Conservation (phyloP, 2,113 vertebrate species). For the Crotalus tigris region DNA sequence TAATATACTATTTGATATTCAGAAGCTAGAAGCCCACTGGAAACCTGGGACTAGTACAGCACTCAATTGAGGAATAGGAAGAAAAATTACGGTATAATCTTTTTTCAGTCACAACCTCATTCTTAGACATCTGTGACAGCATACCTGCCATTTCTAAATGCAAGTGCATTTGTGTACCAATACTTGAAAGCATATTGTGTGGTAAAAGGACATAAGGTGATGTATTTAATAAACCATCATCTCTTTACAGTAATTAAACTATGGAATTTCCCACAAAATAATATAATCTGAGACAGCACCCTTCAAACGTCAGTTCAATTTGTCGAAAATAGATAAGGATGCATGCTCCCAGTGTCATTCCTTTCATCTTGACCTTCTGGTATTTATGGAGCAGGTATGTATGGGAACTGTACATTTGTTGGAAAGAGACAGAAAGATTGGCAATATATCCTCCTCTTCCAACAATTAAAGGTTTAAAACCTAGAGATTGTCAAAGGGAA, state of each 20-base stretch:
- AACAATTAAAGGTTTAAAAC: neutral
- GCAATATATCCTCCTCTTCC: neutral
- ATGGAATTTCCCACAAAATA: neutral
- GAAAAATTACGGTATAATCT: neutral
- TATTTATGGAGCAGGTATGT: neutral
- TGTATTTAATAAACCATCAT: neutral
- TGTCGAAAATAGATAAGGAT: neutral
- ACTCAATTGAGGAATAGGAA: neutral
- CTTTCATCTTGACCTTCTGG: neutral
- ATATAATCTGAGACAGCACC: neutral
- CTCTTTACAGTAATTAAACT: neutral
- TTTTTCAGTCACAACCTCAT: conserved; percentile 1
- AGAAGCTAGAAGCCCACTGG: neutral
- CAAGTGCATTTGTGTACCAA: neutral
- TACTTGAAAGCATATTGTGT: neutral
- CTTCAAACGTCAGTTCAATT: neutral
- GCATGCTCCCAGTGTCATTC: neutral
- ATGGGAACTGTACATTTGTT: neutral
- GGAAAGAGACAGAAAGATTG: neutral
- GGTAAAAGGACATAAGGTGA: neutral
- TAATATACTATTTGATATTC: conserved; percentile 2
- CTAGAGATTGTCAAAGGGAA: neutral
- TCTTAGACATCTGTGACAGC: neutral
- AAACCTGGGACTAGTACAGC: conserved; percentile 11
- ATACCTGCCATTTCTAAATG: neutral